A percentile compares a stretch with the other conserved stretches of the same genome.
These are phyloP conservation scores for Imbricaverruca yamaguchii DNA, from an alignment of 2,888 invertebrate genomes.

Conservation along the genomic window DNA sequence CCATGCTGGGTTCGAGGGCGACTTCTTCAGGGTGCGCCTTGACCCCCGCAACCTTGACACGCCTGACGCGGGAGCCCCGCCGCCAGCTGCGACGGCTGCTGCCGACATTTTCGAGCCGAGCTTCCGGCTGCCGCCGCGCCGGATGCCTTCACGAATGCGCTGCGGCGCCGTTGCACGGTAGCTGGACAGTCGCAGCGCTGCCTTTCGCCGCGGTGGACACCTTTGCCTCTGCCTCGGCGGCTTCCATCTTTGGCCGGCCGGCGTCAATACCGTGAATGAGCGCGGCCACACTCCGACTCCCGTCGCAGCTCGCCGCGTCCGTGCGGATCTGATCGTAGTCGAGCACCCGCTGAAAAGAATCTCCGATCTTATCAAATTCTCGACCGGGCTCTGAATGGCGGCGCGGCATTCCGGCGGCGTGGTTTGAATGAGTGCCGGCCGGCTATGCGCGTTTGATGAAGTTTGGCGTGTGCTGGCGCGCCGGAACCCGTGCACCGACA, in stretches of 20 bases:
- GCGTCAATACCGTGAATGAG: not conserved
- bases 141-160: too few relatives aligned
- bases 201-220: too few relatives aligned
- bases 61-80: too few relatives aligned
- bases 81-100: too few relatives aligned
- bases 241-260: not conserved
- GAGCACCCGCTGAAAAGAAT: not conserved
- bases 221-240: not conserved
- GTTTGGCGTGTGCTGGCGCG: not conserved
- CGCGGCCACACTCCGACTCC: not conserved
- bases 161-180: too few relatives aligned
- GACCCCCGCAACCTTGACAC: too few relatives aligned
- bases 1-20: too few relatives aligned
- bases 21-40: too few relatives aligned
- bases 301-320: not conserved
- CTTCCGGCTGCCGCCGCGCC: too few relatives aligned
- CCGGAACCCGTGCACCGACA: not conserved
- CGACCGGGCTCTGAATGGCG: not conserved
- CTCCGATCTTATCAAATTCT: not conserved
- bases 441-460: constrained; percentile 15
- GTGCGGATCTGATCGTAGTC: not conserved
- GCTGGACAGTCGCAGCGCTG: too few relatives aligned
- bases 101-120: too few relatives aligned
- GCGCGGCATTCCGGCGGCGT: not conserved
- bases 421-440: not conserved